These are phyloP conservation scores for Nerophis lumbriciformis DNA, from an alignment of 2,113 vertebrate species.

Conservation along the genomic window DNA sequence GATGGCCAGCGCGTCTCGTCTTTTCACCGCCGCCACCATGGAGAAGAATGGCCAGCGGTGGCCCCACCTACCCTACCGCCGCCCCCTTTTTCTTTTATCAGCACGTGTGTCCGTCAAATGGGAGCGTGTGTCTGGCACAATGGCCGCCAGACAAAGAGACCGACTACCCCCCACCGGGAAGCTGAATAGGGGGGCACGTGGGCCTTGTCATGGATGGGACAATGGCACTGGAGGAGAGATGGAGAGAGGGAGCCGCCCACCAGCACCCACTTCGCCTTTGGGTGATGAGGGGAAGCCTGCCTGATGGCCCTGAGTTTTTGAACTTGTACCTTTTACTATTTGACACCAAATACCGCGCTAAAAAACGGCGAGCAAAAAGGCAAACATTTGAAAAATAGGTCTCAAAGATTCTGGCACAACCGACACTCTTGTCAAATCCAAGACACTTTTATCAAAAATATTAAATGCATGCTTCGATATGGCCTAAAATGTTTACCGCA, in stretches of 20 bases:
- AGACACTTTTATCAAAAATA: no score
- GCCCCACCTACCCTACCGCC: conserved; percentile 45
- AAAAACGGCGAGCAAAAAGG: neutral
- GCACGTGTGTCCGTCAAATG: conserved; percentile 72
- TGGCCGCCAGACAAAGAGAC: conserved; percentile 66
- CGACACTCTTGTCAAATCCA: no score
- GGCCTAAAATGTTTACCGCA: no score
- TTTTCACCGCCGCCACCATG: conserved; percentile 59
- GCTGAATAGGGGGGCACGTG: conserved; percentile 71
- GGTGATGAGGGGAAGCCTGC: conserved; percentile 29
- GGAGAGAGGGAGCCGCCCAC: conserved; percentile 39
- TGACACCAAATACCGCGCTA: neutral
- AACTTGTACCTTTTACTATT: conserved; percentile 19
- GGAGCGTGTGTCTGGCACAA: conserved; percentile 73
- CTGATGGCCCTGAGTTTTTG: conserved; percentile 34
- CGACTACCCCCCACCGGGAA: conserved; percentile 56
- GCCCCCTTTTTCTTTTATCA: conserved; percentile 66
- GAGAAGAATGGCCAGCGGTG: conserved; percentile 63
- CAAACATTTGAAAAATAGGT: no score
- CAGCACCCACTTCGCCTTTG: conserved; percentile 10
- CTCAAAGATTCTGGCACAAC: no score
- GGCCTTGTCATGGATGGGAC: conserved; percentile 65
- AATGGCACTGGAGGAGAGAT: conserved; percentile 42
- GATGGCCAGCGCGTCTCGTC: conserved; percentile 72
- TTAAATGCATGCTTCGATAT: no score